Conservation (phyloP, 1,140 invertebrate species). For the Chionoecetes opilio region DNA sequence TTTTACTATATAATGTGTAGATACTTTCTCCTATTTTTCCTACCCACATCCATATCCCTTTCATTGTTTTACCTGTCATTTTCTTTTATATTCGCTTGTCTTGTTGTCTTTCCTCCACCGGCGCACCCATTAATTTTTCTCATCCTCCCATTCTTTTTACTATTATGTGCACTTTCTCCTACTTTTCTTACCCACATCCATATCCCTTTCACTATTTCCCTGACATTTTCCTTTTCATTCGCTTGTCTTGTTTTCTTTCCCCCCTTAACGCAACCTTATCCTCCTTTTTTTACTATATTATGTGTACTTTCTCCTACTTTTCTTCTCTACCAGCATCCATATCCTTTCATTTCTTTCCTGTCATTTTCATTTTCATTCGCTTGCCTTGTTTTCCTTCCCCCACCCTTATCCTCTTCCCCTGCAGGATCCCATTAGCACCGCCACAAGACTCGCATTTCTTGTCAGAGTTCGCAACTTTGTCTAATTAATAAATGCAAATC, state of each 20-base stretch:
- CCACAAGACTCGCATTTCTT: slow-evolving; percentile 18
- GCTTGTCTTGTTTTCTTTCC: background rate
- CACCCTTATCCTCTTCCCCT: background rate
- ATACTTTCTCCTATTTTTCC: too few relatives aligned
- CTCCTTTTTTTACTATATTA: background rate
- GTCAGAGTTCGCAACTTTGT: slow-evolving; percentile 37
- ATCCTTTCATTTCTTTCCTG: background rate
- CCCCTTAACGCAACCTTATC: background rate
- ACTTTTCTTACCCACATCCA: background rate
- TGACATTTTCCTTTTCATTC: background rate
- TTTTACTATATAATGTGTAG: too few relatives aligned
- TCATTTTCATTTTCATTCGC: background rate
- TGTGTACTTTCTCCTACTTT: background rate
- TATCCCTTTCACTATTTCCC: too few relatives aligned
- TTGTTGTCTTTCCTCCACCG: too few relatives aligned
- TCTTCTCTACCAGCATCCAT: background rate
- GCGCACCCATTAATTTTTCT: too few relatives aligned
- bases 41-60: too few relatives aligned
- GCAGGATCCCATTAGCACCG: background rate
- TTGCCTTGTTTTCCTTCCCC: slow-evolving; percentile 9
- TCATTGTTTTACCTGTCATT: too few relatives aligned
- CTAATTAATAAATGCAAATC: slow-evolving; percentile 65
- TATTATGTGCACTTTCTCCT: too few relatives aligned
- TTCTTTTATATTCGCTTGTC: too few relatives aligned
- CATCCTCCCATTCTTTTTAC: background rate